Evolutionary conservation across 2,888 invertebrate species (phyloP).

Genomic region (Phytoseiulus persimilis): DNA sequence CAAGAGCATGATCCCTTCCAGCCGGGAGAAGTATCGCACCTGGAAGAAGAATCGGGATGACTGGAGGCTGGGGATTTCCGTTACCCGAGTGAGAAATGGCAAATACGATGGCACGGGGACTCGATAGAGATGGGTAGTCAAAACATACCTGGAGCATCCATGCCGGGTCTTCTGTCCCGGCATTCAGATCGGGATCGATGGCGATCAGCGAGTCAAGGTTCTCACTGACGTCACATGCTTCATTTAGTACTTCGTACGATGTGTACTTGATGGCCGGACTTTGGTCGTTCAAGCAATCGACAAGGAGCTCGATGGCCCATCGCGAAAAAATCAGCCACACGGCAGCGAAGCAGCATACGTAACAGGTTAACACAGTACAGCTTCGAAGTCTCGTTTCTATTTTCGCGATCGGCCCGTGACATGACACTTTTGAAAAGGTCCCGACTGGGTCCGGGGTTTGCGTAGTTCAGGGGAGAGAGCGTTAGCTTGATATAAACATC

Average conservation of each 20-base stretch:
- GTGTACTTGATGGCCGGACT: conserved; percentile 69
- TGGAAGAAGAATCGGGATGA: neutral
- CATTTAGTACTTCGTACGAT: conserved; percentile 74
- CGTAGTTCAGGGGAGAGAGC: conserved; percentile 81
- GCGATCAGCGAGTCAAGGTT: conserved; percentile 24
- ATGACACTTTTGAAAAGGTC: conserved; percentile 42
- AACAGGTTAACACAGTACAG: conserved; percentile 86
- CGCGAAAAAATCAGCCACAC: conserved; percentile 56
- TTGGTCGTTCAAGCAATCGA: conserved; percentile 73
- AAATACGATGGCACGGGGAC: no score
- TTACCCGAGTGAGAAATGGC: no score
- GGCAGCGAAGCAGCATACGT: conserved; percentile 66
- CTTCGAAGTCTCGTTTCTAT: conserved; percentile 52
- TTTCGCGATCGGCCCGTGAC: conserved; percentile 40
- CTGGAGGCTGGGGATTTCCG: no score
- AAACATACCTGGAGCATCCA: conserved; percentile 15
- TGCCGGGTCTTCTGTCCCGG: conserved; percentile 5
- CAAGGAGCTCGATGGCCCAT: conserved; percentile 78
- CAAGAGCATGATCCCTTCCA: conserved; percentile 11
- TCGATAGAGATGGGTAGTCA: no score
- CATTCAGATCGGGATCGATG: neutral
- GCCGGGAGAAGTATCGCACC: conserved; percentile 15
- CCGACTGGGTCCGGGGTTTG: conserved; percentile 52
- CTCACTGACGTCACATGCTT: conserved; percentile 78
- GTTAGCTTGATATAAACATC: conserved; percentile 88